Percentiles rank a stretch among this genome's conserved stretches.
Conservation (phyloP, 1,140 invertebrate genomes). For the Calycopis cecrops region DNA sequence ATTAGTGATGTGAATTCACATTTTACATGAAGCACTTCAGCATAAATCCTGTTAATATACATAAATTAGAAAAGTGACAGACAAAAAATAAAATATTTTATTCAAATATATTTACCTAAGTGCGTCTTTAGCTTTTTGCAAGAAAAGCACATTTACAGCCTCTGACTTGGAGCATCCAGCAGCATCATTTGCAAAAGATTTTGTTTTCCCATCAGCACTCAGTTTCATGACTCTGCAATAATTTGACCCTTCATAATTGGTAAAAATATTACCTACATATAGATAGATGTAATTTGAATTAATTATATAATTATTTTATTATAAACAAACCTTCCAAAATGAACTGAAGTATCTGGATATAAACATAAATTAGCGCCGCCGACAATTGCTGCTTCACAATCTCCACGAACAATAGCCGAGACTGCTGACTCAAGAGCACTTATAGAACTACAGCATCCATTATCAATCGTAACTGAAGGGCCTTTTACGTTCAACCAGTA, state of each 20-base stretch:
- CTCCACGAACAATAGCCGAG: constrained; percentile 82
- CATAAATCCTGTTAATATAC: constrained; percentile 79
- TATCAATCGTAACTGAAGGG: constrained; percentile 90
- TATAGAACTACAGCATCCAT: constrained; percentile 93
- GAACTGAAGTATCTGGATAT: constrained; percentile 87
- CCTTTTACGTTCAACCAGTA: constrained; percentile 83
- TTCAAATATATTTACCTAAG: no score
- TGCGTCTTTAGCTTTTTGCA: constrained; percentile 87
- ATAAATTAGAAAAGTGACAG: no score
- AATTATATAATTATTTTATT: no score
- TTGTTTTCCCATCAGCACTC: constrained; percentile 83
- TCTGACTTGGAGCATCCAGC: constrained; percentile 82
- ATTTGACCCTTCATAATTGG: no score
- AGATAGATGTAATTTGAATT: no score
- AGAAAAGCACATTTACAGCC: constrained; percentile 82
- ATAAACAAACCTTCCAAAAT: constrained; percentile 87
- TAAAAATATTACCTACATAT: no score
- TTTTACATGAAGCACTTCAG: constrained; percentile 80
- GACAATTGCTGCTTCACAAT: constrained; percentile 80
- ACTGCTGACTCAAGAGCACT: constrained; percentile 90
- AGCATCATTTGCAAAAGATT: constrained; percentile 86
- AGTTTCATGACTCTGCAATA: constrained; percentile 76
- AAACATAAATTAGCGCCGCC: constrained; percentile 84
- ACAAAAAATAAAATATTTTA: no score
- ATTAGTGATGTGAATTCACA: constrained; percentile 59